Evolutionary conservation across 2,113 vertebrate species (phyloP), one percentile per base, ranked within the genome.

Genomic region (Pomatostomus ruficeps): DNA sequence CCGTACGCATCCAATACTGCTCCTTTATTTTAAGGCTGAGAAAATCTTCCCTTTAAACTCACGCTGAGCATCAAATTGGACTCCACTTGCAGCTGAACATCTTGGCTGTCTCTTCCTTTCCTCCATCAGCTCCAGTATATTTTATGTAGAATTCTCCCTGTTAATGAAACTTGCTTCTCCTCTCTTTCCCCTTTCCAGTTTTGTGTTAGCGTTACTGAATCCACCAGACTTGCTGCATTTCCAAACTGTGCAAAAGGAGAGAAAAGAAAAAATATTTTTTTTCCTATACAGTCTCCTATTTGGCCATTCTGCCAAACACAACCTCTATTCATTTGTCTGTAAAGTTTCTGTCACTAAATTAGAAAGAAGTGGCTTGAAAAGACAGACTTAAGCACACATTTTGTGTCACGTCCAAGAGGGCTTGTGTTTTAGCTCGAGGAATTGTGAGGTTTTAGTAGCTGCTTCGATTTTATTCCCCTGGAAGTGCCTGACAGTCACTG

Each of bases 31-130:
- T 92, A 95, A 96, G 91, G 91, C 92, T 95, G 94, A 95, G 89
- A 92, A 97, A 97, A 93, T 96, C 91, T 97, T 96, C 96, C 87
- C 89, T 97, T 96, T 95, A 97, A 96, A 93, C 94, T 93, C 95
- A 96, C 0, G 80, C 95, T 95, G 96, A 97, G 94, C 94, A 89
- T 96, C 96, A 96, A 92, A 95, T 94, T 96, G 90, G 93, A 94
- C 95, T 96, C 93, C 93, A 94, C 94, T 96, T 96, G 91, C 95
- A 95, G 91, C 92, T 95, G 96, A 96, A 93, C 92, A 78, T 95
- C 87, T 91, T 96, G 89, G 72, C 95, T 95, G 80, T 62, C 67
- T 88, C 72, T 84, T 91, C 73, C 51, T 82, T 85, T 77, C 62
- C 77, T 84, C 89, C 85, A 85, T 90, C 87, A 90, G 51, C 89